Evolutionary conservation across 2,888 invertebrate genomes (phyloP), one percentile per base, ranked within the genome.

Genomic region (Theretra japonica): DNA sequence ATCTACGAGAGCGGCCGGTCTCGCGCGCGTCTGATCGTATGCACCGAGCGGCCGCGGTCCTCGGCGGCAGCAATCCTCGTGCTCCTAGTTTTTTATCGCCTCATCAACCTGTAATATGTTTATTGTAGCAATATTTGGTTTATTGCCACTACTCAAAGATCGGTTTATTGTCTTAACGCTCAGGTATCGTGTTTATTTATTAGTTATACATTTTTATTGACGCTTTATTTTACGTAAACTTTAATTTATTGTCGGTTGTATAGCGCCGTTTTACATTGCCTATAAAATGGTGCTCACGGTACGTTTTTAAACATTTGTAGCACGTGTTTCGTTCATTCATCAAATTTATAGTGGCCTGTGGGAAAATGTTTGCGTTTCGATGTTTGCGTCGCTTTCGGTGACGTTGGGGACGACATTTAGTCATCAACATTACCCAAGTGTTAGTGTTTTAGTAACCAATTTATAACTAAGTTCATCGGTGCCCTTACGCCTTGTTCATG

Each of bases 171-270:
- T 94, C 90, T 93, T 88, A 90, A 89, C 89, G 89, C 89, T 88
- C 93, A 94, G 94, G 94, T 94, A 93, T 92, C 91, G 90, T 94
- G 93, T 94, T 94, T 93, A 94, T 94, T 94, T 94, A 94, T 94
- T 94, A 94, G 92, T 93, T 94, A 94, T 94, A 94, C 94, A 93
- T 93, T 94, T 94, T 94, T 94, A 94, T 94, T 93, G 88, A 88
- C 89, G 93, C 91, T 94, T 94, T 90, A 94, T 92, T 94, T 94
- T 91, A 93, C 93, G 93, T 94, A 90, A 94, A 92, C 88, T 93
- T 93, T 90, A 94, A 94, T 94, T 94, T 94, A 94, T 92, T 92
- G 90, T 89, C 90, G 93, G 92, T 87, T 88, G 91, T 93, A 89
- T 91, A 91, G 89, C 87, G 86, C 88, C 89, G 90, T 92, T 94